Evolutionary conservation across 2,888 invertebrate genomes (phyloP), one percentile per base, ranked within the genome.

Genomic region (Zaprionus bogoriensis): DNA sequence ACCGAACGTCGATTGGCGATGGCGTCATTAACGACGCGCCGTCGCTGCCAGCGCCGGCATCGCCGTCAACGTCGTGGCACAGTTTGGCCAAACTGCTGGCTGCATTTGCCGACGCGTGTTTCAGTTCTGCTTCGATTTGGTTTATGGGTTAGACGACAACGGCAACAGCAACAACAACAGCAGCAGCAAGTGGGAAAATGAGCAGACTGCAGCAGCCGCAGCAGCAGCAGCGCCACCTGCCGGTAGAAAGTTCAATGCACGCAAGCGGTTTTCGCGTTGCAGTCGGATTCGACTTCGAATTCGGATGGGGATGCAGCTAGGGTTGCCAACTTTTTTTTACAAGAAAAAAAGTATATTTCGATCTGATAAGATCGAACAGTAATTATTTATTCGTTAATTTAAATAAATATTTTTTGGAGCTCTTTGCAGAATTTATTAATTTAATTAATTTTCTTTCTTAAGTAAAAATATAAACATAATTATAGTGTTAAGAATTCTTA

Each of bases 1-100:
- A 17, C 53, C 46, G 38, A 50, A 32, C 53, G 66, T 54, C 46
- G 55, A 48, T 58, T 67, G 67, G 28, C 58, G 78, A 78, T 78
- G 77, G 77, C 77, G 77, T 78, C 77, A 78, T 78, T 82, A 78
- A 57, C 80, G 38, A 61, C 70, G 51, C 59, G 58, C 48, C 55
- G 66, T 44, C 44, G 19, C 17, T 17, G 44, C 38, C 61, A 36
- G 41, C 42, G 65, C 58, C 46, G 27, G 50, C 60, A 30, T 22
- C 32, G 47, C 38, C 45, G 62, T 42, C 28, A 14, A 30, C 46
- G 47, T 27, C 72, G 64, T 74, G 77, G 83, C 77, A 78, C 83
- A 82, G 67, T 78, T 78, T 48, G 53, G n/a, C 60, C 51, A 47
- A 69, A 76, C 45, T 79, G 77, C 67, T 73, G 83, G 7, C 30